Evolutionary conservation across 2,113 vertebrate genomes (phyloP), one percentile per base, ranked within the genome.

Genomic region (Leuciscus idus): DNA sequence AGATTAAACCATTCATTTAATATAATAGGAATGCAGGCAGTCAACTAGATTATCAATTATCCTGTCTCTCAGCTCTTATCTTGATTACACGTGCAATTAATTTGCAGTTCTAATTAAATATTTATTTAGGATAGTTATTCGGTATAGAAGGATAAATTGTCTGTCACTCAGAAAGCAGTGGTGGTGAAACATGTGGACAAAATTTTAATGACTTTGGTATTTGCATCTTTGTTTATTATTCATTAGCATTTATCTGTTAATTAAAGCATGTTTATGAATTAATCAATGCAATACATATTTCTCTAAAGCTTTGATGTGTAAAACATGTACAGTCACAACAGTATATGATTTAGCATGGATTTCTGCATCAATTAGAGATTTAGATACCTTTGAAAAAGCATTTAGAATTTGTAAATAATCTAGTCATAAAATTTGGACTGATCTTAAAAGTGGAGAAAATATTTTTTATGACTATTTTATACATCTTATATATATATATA

Each of bases 21-120:
- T 83, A 68, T 64, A 80, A 84, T 80, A 75, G 43, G 68, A 59
- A 79, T 61, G 50, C 28, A 70, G 43, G 70, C 36, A 76, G 61
- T 68, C 80, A 50, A 70, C 17, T 68, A 82, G 81, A 50, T 33
- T 30, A 85, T 79, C 55, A 84, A 68, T 59, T 82, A 83, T 10
- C 10, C 15, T 64, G 61, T 61, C 59, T 85, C 66, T 28, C 26
- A 72, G 59, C 46, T 62, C 66, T 62, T 73, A 76, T 74, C 72
- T 75, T 83, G 33, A 79, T 81, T 68, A 50, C n/a, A 80, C 28
- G 66, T 23, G 39, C 26, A 39, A 85, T 85, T 79, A 1, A 68
- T 66, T 85, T 79, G 64, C 48, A 46, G 50, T 21, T 80, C 26
- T 85, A 80, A 85, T 72, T 72, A 39, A 59, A 15, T 77, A 70